Conservation (phyloP, 2,888 invertebrate genomes). For the Ennomos quercinarius region DNA sequence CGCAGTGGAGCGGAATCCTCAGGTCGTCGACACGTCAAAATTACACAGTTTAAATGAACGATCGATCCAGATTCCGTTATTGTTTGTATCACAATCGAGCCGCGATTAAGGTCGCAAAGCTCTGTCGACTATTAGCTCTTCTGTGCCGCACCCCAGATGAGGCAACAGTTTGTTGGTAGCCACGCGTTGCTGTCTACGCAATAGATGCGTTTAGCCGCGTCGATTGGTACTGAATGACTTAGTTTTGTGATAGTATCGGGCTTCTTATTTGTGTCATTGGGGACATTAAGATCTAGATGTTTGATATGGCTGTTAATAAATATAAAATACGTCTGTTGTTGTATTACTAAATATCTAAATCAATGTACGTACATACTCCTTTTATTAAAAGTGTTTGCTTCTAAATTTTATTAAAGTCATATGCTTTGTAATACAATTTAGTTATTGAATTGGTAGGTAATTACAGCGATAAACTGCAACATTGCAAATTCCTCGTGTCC, state of each 20-base stretch:
- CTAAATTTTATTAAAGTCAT: no score
- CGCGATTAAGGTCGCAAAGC: constrained; percentile 49
- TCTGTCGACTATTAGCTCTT: constrained; percentile 17
- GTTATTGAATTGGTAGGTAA: background rate
- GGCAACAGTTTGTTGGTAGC: constrained; percentile 14
- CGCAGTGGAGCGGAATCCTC: constrained; percentile 8
- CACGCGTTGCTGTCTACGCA: constrained; percentile 1
- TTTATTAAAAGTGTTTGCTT: no score
- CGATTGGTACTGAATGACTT: constrained; percentile 8
- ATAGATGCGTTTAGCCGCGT: constrained; percentile 9
- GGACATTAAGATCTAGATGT: constrained; percentile 11
- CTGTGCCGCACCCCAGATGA: constrained; percentile 11
- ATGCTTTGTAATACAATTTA: no score
- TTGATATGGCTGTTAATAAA: background rate
- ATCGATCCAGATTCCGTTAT: constrained; percentile 67
- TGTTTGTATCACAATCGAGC: constrained; percentile 59
- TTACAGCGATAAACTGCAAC: background rate
- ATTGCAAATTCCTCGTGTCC: background rate
- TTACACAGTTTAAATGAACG: constrained; percentile 62
- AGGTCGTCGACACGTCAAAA: constrained; percentile 63
- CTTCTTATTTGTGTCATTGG: constrained; percentile 15
- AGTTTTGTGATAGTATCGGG: constrained; percentile 2
- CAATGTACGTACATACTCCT: no score
- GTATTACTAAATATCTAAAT: no score
- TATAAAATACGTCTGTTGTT: no score